Evolutionary conservation across 1,140 invertebrate genomes (phyloP).

Genomic region (Goniozus legneri): DNA sequence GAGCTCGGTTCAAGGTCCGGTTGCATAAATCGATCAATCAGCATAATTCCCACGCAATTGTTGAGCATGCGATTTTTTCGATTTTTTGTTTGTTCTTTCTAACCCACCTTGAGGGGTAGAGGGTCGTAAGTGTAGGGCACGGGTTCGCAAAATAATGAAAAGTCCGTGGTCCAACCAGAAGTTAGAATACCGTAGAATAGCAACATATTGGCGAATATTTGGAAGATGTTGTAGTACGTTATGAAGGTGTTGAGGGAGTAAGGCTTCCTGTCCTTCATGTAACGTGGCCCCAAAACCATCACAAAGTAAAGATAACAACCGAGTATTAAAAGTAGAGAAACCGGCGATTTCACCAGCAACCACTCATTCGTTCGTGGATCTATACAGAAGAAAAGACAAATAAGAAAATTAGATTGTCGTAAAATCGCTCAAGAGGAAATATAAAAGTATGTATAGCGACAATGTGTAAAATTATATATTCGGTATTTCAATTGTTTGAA

Average conservation of each 20-base stretch:
- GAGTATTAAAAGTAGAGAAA: conserved; percentile 51
- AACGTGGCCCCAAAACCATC: conserved; percentile 52
- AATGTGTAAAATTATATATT: no score
- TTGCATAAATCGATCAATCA: no score
- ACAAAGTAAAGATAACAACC: conserved; percentile 55
- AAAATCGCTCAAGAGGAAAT: no score
- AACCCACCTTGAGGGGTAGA: conserved; percentile 26
- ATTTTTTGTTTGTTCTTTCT: no score
- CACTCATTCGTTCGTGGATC: conserved; percentile 57
- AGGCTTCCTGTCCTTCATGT: conserved; percentile 61
- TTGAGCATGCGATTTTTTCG: no score
- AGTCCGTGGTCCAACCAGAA: conserved; percentile 30
- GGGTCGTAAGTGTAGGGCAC: conserved; percentile 27
- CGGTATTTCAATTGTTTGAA: no score
- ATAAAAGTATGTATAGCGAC: no score
- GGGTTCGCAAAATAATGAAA: conserved; percentile 28
- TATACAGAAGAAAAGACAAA: conserved; percentile 22
- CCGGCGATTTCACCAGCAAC: conserved; percentile 56
- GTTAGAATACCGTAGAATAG: conserved; percentile 49
- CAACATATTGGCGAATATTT: conserved; percentile 54
- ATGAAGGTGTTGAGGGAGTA: conserved; percentile 58
- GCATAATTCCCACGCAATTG: no score
- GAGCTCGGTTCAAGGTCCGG: no score
- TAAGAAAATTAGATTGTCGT: conserved; percentile 1
- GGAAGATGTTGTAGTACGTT: conserved; percentile 60